Evolutionary conservation across 1,140 invertebrate genomes (phyloP).

Genomic region (Drosophila willistoni): DNA sequence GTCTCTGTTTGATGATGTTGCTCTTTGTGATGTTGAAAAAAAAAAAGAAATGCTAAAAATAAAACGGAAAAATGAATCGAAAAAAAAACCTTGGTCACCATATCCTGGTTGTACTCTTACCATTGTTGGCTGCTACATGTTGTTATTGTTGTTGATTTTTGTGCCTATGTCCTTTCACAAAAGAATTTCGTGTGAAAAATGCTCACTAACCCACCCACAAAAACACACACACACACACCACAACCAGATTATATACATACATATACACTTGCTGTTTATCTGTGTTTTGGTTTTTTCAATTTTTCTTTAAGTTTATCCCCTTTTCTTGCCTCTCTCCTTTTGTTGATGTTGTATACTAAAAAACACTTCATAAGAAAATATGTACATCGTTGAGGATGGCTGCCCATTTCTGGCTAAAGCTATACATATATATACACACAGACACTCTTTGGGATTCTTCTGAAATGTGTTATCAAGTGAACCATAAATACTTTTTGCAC

Average conservation of each 20-base stretch:
- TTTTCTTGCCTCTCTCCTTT: not conserved
- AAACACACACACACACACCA: not conserved
- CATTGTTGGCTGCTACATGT: not conserved
- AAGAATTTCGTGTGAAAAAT: slow-evolving; percentile 9
- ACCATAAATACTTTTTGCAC: slow-evolving; percentile 75
- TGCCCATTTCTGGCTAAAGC: slow-evolving; percentile 11
- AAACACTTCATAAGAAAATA: slow-evolving; percentile 20
- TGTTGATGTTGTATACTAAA: slow-evolving; percentile 14
- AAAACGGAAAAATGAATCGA: slow-evolving; percentile 21
- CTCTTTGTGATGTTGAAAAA: slow-evolving; percentile 39
- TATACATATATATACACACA: slow-evolving; percentile 14
- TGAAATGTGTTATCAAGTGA: slow-evolving; percentile 70
- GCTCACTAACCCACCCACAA: not conserved
- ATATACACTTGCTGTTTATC: not conserved
- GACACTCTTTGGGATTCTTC: not conserved
- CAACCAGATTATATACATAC: not conserved
- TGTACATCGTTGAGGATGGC: slow-evolving; percentile 2
- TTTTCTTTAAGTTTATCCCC: slow-evolving; percentile 14
- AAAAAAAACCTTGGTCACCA: slow-evolving; percentile 20
- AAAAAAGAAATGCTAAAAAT: slow-evolving; percentile 24
- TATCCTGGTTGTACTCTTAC: not conserved
- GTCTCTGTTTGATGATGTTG: slow-evolving; percentile 65
- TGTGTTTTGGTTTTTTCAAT: slow-evolving; percentile 1
- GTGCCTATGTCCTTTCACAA: slow-evolving; percentile 7
- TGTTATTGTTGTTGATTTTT: not conserved